A percentile compares a stretch with the other conserved stretches of the same genome.
These are phyloP conservation scores for Meloidogyne exigua DNA, from an alignment of 1,140 invertebrate species.

Conservation along the genomic window DNA sequence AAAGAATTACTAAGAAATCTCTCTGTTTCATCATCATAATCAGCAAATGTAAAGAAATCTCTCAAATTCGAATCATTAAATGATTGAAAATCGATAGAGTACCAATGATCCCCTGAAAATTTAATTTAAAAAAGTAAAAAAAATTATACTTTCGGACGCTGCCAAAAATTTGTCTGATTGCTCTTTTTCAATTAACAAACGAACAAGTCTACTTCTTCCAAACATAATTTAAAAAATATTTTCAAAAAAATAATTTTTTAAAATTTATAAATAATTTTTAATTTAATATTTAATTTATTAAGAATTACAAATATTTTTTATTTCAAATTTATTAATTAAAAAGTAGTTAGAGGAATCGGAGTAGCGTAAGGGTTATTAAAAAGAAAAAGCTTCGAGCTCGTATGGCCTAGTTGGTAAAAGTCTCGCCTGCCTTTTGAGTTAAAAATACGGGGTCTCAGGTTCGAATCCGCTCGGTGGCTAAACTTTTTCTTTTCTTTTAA, in stretches of 20 bases:
- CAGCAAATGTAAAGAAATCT: slow-evolving; percentile 70
- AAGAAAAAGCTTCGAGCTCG: neutral
- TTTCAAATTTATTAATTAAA: neutral
- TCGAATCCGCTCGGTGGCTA: no score
- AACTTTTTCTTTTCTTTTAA: no score
- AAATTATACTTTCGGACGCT: slow-evolving; percentile 8
- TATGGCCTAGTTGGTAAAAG: no score
- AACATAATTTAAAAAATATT: slow-evolving; percentile 17
- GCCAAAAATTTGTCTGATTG: slow-evolving; percentile 21
- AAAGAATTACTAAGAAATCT: slow-evolving; percentile 73
- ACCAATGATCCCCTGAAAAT: slow-evolving; percentile 69
- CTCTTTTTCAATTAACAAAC: slow-evolving; percentile 31
- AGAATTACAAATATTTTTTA: neutral
- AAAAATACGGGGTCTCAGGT: no score
- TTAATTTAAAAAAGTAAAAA: neutral
- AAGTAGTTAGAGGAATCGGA: neutral
- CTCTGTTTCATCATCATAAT: slow-evolving; percentile 73
- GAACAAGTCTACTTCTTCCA: slow-evolving; percentile 5
- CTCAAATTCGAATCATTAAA: slow-evolving; percentile 65
- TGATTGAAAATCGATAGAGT: slow-evolving; percentile 67
- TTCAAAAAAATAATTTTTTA: neutral
- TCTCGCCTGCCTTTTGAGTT: no score
- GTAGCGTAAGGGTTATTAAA: no score
- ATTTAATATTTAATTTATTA: neutral
- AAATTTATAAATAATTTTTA: neutral